These are phyloP conservation scores for Passer domesticus DNA, from an alignment of 2,113 vertebrate species.

Conservation along the genomic window DNA sequence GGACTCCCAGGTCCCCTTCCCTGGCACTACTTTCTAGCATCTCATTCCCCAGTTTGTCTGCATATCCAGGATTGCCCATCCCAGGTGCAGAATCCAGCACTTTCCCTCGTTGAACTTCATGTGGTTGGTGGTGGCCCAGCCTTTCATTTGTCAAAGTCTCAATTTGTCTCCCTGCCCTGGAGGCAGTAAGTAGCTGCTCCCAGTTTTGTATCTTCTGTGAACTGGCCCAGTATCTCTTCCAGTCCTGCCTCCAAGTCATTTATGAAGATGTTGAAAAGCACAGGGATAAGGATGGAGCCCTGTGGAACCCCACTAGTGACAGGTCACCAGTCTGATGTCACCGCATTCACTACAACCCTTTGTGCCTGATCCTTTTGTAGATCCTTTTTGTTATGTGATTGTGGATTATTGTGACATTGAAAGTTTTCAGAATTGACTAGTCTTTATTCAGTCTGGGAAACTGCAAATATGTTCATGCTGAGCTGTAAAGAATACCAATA, in stretches of 20 bases:
- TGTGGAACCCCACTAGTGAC: too few relatives aligned
- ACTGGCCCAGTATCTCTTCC: background rate
- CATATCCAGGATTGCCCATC: fast-evolving
- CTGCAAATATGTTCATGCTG: background rate
- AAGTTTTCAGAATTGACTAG: background rate
- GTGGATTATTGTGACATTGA: background rate
- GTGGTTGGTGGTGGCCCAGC: background rate
- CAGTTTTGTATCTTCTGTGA: background rate
- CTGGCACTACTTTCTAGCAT: background rate
- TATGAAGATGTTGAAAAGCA: background rate
- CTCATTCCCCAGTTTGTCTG: fast-evolving
- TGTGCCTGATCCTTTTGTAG: background rate
- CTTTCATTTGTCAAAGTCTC: background rate
- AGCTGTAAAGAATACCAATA: background rate
- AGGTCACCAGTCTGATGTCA: background rate
- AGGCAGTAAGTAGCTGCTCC: background rate
- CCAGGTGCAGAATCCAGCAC: fast-evolving
- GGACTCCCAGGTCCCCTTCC: background rate
- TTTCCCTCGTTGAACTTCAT: fast-evolving
- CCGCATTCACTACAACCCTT: background rate
- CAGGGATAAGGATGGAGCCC: too few relatives aligned
- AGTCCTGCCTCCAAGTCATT: background rate
- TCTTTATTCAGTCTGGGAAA: background rate
- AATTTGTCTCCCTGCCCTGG: background rate
- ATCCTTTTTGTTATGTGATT: background rate